Conservation (phyloP, 2,113 vertebrate species). For the Corythaeola cristata region DNA sequence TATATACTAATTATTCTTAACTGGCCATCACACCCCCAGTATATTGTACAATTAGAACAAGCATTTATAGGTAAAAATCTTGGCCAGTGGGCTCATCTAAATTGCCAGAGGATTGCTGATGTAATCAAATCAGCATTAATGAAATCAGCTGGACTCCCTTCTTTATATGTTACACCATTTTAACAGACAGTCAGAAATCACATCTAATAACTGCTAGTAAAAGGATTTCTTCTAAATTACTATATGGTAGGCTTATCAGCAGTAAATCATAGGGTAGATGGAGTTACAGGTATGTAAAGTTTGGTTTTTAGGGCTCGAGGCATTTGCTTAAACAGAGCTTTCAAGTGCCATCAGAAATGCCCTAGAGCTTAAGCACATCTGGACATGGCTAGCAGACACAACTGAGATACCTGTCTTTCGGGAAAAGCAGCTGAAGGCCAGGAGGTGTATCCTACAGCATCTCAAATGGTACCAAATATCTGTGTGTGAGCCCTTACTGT, state of each 20-base stretch:
- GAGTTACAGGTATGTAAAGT: not conserved
- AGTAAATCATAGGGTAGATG: not conserved
- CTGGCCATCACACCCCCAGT: not conserved
- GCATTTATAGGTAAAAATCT: conserved; percentile 28
- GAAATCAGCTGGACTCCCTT: not conserved
- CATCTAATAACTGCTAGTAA: conserved; percentile 4
- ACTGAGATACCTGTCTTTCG: not conserved
- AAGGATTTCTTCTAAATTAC: not conserved
- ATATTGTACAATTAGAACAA: not conserved
- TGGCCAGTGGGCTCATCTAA: not conserved
- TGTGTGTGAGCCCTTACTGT: not conserved
- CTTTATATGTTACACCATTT: not conserved
- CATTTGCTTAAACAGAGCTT: not conserved
- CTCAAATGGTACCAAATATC: not conserved
- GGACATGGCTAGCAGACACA: not conserved
- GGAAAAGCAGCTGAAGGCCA: not conserved
- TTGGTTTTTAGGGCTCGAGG: not conserved
- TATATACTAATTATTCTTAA: not conserved
- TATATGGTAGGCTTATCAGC: not conserved
- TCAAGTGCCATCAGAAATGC: not conserved
- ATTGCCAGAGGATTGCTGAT: not conserved
- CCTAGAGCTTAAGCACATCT: not conserved
- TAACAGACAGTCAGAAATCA: conserved; percentile 9
- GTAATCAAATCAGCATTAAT: not conserved
- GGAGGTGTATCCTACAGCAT: not conserved